Evolutionary conservation across 1,140 invertebrate genomes (phyloP), one percentile per base, ranked within the genome.

Genomic region (Lasioglossum albipes): DNA sequence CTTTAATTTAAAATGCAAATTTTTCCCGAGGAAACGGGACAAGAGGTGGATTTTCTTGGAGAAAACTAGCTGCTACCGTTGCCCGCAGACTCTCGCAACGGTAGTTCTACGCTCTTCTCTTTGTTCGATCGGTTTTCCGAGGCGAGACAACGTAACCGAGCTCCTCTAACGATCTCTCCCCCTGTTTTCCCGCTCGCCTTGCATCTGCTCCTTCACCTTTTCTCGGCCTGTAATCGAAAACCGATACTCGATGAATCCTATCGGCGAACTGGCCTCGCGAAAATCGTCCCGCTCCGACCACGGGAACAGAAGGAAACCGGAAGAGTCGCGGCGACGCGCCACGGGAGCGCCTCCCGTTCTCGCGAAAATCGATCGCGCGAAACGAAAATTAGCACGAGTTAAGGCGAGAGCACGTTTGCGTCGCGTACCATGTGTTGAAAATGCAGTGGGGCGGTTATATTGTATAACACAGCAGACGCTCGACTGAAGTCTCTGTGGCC

Each of bases 1-100:
- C 69, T 72, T 79, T 73, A 62, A 79, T 65, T 72, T 72, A 70
- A 61, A 77, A 79, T 79, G 77, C 77, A 79, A 79, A 79, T 79
- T 79, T 73, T 64, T 6, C 36, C 7, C 22, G n/a, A 62, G 36
- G 9, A 45, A n/a, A 31, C n/a, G 36, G 36, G 3, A 36, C 36
- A 5, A 36, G 36, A 36, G 36, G 36, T 5, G 36, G 36, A 36
- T 36, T 36, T 36, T 36, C 36, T 36, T 36, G 13, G 27, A 65
- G 41, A 13, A 7, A 73, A 45, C 45, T 22, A 36, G 36, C 36
- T 36, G 36, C 36, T 5, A 36, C 36, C 36, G 36, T 36, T 36
- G 36, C 36, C 52, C 52, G 13, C 22, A 41, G 13, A 54, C 20
- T 12, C 65, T 22, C 66, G n/a, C 3, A 9, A 0, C 5, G 31